Evolutionary conservation across 1,140 invertebrate species (phyloP).

Genomic region (Drosophila gunungcola): DNA sequence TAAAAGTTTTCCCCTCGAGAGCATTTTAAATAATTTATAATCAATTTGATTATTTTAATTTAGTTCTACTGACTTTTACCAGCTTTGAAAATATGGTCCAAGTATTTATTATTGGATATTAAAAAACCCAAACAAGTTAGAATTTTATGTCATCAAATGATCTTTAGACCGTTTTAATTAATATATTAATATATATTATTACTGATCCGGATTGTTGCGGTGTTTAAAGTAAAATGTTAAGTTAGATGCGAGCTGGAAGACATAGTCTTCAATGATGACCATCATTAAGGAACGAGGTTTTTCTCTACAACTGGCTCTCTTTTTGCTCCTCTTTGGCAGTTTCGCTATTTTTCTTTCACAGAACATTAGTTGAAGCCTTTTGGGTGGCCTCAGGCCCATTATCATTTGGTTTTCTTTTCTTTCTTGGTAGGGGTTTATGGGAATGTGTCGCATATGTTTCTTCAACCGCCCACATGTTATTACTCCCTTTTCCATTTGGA

Average conservation of each 20-base stretch:
- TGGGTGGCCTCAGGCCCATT: conserved; percentile 34
- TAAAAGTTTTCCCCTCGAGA: no score
- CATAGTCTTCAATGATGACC: background rate
- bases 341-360: conserved; percentile 19
- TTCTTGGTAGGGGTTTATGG: conserved; percentile 38
- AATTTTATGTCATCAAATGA: no score
- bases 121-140: no score
- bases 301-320: background rate
- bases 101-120: no score
- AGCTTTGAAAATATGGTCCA: no score
- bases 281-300: background rate
- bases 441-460: conserved; percentile 68
- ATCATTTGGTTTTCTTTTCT: conserved; percentile 58
- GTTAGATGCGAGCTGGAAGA: background rate
- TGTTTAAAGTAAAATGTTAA: no score
- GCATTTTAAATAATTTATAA: no score
- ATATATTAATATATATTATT: no score
- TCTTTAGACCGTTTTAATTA: no score
- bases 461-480: background rate
- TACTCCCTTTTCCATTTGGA: background rate
- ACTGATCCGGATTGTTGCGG: no score
- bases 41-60: no score
- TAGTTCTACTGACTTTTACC: no score
- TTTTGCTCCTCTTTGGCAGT: background rate
- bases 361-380: conserved; percentile 9